These are phyloP conservation scores for Hemithea aestivaria DNA, from an alignment of 2,888 invertebrate genomes.

Conservation along the genomic window DNA sequence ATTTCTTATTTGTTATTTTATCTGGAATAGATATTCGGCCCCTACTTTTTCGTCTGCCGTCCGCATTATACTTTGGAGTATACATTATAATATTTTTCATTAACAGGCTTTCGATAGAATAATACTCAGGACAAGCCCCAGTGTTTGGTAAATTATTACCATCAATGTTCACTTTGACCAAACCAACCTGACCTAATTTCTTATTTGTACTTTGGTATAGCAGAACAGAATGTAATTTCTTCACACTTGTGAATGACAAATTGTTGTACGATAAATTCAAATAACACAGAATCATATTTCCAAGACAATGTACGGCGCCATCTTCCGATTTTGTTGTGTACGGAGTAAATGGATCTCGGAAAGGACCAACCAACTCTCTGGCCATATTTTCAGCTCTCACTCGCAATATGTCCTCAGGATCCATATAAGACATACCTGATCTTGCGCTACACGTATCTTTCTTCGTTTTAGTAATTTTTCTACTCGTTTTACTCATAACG, in stretches of 20 bases:
- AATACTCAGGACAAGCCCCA: slow-evolving; percentile 37
- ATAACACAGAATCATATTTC: slow-evolving; percentile 47
- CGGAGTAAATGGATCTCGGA: slow-evolving; percentile 38
- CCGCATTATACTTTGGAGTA: slow-evolving; percentile 5
- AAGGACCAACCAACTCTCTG: slow-evolving; percentile 35
- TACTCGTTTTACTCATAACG: slow-evolving; percentile 18
- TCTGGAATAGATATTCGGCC: slow-evolving; percentile 25
- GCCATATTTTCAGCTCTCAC: slow-evolving; percentile 33
- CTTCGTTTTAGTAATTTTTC: slow-evolving; percentile 23
- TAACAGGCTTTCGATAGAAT: slow-evolving; percentile 30
- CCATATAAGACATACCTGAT: too few relatives aligned
- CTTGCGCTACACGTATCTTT: slow-evolving; percentile 20
- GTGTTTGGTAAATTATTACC: slow-evolving; percentile 46
- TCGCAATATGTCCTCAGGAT: slow-evolving; percentile 23
- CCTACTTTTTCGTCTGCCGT: slow-evolving; percentile 15
- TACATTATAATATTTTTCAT: slow-evolving; percentile 18
- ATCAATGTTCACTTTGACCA: slow-evolving; percentile 44
- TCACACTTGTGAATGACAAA: slow-evolving; percentile 37
- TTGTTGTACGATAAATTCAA: slow-evolving; percentile 56
- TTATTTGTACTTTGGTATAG: slow-evolving; percentile 37
- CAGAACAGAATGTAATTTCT: slow-evolving; percentile 37
- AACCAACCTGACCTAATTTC: slow-evolving; percentile 31
- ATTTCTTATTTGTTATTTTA: too few relatives aligned
- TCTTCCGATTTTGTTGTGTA: slow-evolving; percentile 25
- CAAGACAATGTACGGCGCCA: slow-evolving; percentile 32